These are phyloP conservation scores for Helobdella robusta DNA, from an alignment of 2,888 invertebrate genomes.

Conservation along the genomic window DNA sequence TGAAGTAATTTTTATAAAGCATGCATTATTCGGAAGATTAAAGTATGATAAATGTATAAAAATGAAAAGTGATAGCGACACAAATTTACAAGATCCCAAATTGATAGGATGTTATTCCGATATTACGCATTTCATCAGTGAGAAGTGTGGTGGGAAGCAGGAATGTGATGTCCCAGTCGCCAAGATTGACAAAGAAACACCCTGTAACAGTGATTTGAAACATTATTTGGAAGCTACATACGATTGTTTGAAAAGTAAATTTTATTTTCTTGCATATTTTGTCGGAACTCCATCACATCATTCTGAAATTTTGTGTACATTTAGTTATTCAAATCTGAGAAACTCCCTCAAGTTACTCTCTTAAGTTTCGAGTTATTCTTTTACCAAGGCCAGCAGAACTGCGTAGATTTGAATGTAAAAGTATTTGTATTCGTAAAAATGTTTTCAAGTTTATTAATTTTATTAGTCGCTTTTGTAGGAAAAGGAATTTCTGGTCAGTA, in stretches of 20 bases:
- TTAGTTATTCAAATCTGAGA: no score
- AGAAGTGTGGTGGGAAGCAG: slow-evolving; percentile 10
- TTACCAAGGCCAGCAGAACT: no score
- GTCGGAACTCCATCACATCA: no score
- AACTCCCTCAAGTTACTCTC: no score
- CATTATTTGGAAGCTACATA: slow-evolving; percentile 21
- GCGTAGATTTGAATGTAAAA: no score
- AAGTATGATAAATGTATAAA: slow-evolving; percentile 17
- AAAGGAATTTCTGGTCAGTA: no score
- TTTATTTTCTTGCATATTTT: not conserved
- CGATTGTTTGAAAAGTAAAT: slow-evolving; percentile 7
- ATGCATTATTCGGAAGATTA: slow-evolving; percentile 20
- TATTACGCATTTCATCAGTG: not conserved
- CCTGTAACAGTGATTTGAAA: slow-evolving; percentile 20
- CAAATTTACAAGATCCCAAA: not conserved
- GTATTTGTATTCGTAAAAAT: no score
- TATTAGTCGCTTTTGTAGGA: no score
- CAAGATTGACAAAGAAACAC: slow-evolving; percentile 1
- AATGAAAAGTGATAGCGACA: slow-evolving; percentile 3
- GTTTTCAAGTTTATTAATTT: no score
- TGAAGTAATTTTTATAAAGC: slow-evolving; percentile 18
- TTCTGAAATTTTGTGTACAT: no score
- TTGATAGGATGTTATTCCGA: slow-evolving; percentile 19
- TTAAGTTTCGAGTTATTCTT: no score
- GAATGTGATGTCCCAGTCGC: slow-evolving; percentile 10